These are phyloP conservation scores for Philaethria dido DNA, from an alignment of 2,888 invertebrate genomes.

Conservation along the genomic window DNA sequence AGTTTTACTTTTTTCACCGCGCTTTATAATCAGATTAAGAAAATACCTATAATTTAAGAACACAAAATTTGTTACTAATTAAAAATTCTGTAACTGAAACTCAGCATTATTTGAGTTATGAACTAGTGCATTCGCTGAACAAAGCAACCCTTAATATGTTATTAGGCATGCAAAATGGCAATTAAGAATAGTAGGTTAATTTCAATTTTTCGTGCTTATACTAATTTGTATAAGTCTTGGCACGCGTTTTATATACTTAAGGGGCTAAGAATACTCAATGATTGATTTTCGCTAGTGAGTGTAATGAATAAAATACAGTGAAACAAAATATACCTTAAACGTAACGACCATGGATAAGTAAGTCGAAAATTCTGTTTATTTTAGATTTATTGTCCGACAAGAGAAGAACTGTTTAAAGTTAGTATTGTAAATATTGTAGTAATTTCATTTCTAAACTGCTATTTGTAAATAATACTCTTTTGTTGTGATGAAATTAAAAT, in stretches of 20 bases:
- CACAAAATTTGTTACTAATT: neutral
- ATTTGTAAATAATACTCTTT: too few relatives aligned
- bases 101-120: neutral
- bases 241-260: conserved; percentile 48
- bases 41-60: neutral
- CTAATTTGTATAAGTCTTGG: conserved; percentile 70
- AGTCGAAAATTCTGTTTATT: too few relatives aligned
- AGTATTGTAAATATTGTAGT: too few relatives aligned
- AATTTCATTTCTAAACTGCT: too few relatives aligned
- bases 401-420: neutral
- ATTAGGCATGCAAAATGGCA: conserved; percentile 81
- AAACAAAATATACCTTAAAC: too few relatives aligned
- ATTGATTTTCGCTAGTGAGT: neutral
- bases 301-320: too few relatives aligned
- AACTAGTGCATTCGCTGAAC: conserved; percentile 58
- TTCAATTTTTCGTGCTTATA: conserved; percentile 77
- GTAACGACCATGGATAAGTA: too few relatives aligned
- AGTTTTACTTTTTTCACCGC: neutral
- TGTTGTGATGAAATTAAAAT: too few relatives aligned
- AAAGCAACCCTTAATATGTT: conserved; percentile 75
- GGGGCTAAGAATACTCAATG: neutral
- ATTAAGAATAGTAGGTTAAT: conserved; percentile 81
- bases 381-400: neutral
- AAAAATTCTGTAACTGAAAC: neutral
- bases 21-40: neutral